Evolutionary conservation across 2,113 vertebrate genomes (phyloP), one percentile per base, ranked within the genome.

Genomic region (Festucalex cinctus): DNA sequence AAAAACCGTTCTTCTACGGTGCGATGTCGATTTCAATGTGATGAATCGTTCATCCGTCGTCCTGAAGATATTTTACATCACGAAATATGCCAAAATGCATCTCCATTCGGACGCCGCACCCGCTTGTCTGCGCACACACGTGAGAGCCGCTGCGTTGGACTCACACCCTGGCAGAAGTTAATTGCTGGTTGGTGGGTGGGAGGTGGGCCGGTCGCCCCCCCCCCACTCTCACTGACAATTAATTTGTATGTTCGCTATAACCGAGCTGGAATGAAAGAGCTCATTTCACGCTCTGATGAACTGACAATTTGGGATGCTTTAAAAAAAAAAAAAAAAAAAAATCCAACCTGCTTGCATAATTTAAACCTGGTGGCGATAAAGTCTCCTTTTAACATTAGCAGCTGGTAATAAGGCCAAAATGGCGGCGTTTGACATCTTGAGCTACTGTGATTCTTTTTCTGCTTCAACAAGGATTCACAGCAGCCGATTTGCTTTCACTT

Each of bases 211-310:
- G 20, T 46, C 43, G 10, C 1, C 51, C 4, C 51, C 4, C 9
- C 3, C n/a, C 19, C 12, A 16, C 65, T 75, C 82, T 74, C 63
- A 26, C 81, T 82, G 80, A 78, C 85, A 73, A 69, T 69, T 77
- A 81, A 86, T 89, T 75, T 74, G 79, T 76, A 68, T 63, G 71
- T 83, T 72, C 35, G 41, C 63, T 46, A 53, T 67, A 68, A 68
- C 71, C 59, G 60, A 62, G 57, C 61, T 60, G 56, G 80, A 83
- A 80, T 86, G 81, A 90, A 91, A 91, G 76, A 86, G 82, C 75
- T 90, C 75, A 87, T 90, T 90, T 88, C 83, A 90, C 57, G 77
- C 82, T 89, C 84, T 81, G 82, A 64, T 79, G 74, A 77, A 76
- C 85, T 73, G 77, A 85, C 74, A 65, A 61, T 75, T 86, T 82